These are phyloP conservation scores for Chamaetylas fuelleborni DNA, from an alignment of 2,113 vertebrate species.

Conservation along the genomic window DNA sequence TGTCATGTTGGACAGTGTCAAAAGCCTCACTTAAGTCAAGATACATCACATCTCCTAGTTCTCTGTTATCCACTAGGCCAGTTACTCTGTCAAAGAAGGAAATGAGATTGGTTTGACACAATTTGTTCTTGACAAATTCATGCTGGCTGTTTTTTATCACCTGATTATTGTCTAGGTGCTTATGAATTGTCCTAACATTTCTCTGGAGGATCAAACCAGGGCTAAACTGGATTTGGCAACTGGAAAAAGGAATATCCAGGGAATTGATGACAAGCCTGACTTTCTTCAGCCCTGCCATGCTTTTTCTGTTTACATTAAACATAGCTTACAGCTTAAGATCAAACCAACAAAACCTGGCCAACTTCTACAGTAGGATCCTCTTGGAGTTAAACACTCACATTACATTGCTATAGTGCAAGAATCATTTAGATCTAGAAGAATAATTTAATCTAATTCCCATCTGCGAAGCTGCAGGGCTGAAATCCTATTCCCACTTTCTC, in stretches of 20 bases:
- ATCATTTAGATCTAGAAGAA: neutral
- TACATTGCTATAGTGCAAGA: neutral
- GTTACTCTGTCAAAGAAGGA: constrained; percentile 37
- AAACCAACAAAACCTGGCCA: neutral
- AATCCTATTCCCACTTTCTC: neutral
- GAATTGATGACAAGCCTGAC: neutral
- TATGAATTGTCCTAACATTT: constrained; percentile 10
- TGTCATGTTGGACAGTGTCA: constrained; percentile 60
- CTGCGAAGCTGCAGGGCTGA: neutral
- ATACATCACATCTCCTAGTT: constrained; percentile 52
- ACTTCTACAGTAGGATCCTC: neutral
- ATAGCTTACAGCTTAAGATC: neutral
- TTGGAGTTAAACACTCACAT: neutral
- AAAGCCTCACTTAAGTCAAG: constrained; percentile 58
- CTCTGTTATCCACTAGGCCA: constrained; percentile 25
- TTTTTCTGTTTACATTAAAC: neutral
- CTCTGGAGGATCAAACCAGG: neutral
- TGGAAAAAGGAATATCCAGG: neutral
- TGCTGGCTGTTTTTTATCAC: constrained; percentile 54
- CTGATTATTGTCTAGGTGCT: constrained; percentile 56
- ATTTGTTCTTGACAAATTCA: constrained; percentile 51
- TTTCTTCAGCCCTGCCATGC: neutral
- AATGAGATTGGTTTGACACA: constrained; percentile 50
- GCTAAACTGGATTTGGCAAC: constrained; percentile 2
- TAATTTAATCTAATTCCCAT: neutral